Evolutionary conservation across 1,140 invertebrate species (phyloP).

Genomic region (Prorops nasuta): DNA sequence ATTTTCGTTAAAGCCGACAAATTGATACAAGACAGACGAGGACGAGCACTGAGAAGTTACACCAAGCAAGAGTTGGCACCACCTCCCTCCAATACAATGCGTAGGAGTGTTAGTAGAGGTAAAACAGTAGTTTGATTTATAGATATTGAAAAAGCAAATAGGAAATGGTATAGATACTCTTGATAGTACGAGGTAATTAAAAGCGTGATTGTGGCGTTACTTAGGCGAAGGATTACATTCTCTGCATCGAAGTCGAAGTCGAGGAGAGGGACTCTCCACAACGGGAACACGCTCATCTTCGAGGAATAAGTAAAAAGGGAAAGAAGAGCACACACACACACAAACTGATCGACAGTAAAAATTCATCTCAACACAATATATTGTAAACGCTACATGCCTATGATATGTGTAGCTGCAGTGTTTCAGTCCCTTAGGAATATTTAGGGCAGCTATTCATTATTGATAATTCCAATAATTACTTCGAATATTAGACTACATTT

Average conservation of each 20-base stretch:
- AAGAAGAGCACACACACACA: conserved; percentile 8
- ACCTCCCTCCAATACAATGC: conserved; percentile 44
- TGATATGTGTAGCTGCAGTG: conserved; percentile 46
- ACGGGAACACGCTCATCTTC: conserved; percentile 43
- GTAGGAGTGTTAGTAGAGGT: conserved; percentile 48
- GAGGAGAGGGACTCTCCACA: conserved; percentile 45
- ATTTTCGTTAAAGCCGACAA: conserved; percentile 90
- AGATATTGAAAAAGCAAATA: too few species aligned
- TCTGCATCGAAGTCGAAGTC: conserved; percentile 52
- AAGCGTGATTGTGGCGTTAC: conserved; percentile 2
- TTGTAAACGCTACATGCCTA: conserved; percentile 51
- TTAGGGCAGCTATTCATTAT: conserved; percentile 49
- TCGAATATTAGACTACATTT: conserved; percentile 29
- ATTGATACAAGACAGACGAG: conserved; percentile 76
- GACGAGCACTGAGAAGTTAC: conserved; percentile 70
- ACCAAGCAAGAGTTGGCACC: conserved; percentile 41
- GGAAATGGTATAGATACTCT: too few species aligned
- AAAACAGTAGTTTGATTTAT: neutral
- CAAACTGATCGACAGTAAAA: neutral
- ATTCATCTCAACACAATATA: conserved; percentile 20
- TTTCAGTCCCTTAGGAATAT: conserved; percentile 46
- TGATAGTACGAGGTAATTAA: neutral
- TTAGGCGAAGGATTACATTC: conserved; percentile 51
- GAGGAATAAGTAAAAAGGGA: conserved; percentile 45
- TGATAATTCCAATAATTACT: conserved; percentile 37